Percentiles rank a stretch among this genome's conserved stretches.
phyloP scores from a whole-genome alignment of 53 echinoderm and acorn worm genomes.

The Echinarachnius parma region DNA sequence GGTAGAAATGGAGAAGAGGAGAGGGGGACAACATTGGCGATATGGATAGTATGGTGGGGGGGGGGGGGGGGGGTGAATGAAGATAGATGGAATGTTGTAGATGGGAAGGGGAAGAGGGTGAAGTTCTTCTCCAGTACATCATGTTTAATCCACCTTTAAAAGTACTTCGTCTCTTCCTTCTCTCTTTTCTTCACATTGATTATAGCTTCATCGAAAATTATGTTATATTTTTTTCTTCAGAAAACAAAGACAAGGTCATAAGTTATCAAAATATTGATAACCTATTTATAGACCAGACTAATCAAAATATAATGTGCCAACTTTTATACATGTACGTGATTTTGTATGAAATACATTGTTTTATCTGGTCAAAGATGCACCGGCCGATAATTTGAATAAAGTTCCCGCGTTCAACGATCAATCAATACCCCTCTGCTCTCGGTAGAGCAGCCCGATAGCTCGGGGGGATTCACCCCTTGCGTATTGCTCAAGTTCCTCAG shows the following conservation, averaged over 20 bases:
- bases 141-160: too few species aligned
- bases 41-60: too few species aligned
- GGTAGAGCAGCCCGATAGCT: constrained; percentile 22
- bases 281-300: too few species aligned
- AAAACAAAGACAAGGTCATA: background rate
- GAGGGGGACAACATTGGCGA: too few species aligned
- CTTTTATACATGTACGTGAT: too few species aligned
- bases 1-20: background rate
- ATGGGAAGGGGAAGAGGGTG: background rate
- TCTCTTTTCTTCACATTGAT: constrained; percentile 4
- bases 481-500: background rate
- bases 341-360: too few species aligned
- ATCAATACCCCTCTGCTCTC: constrained; percentile 19
- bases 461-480: background rate
- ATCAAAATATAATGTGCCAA: too few species aligned
- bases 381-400: too few species aligned
- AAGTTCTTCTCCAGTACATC: too few species aligned
- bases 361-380: too few species aligned
- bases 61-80: background rate
- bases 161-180: too few species aligned
- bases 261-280: background rate
- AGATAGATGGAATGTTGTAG: background rate
- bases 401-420: constrained; percentile 25
- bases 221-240: background rate
- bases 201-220: too few species aligned